Conservation (phyloP, 1,140 invertebrate genomes). For the Eumeta japonica region DNA sequence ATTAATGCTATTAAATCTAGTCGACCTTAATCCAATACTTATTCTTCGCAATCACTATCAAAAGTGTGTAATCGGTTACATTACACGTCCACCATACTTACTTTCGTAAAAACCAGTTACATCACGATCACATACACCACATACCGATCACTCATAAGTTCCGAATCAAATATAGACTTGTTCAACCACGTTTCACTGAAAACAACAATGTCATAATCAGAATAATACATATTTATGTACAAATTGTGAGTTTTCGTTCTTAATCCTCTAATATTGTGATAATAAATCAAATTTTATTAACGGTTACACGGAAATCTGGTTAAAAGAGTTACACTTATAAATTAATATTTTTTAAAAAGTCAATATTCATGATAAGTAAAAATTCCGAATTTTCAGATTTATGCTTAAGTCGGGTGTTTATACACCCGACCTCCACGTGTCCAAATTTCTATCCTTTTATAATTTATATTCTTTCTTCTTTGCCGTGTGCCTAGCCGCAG, state of each 20-base stretch:
- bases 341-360: slow-evolving; percentile 2
- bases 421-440: slow-evolving; percentile 8
- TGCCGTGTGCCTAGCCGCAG: slow-evolving; percentile 10
- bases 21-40: no score
- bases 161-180: slow-evolving; percentile 7
- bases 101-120: no score
- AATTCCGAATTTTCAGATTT: slow-evolving; percentile 7
- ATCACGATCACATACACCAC: no score
- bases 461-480: slow-evolving; percentile 17
- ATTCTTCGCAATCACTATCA: no score
- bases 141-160: slow-evolving; percentile 15
- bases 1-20: slow-evolving; percentile 16
- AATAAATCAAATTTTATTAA: slow-evolving; percentile 10
- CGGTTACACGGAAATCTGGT: neutral
- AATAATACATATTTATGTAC: slow-evolving; percentile 2
- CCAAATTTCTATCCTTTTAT: no score
- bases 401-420: neutral
- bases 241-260: slow-evolving; percentile 9
- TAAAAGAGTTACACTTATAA: neutral
- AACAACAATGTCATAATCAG: slow-evolving; percentile 11
- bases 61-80: no score
- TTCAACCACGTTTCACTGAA: slow-evolving; percentile 18
- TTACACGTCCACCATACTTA: no score
- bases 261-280: slow-evolving; percentile 11
- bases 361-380: slow-evolving; percentile 8